Evolutionary conservation across 2,113 vertebrate species (phyloP).

Genomic region (Ameiurus melas): DNA sequence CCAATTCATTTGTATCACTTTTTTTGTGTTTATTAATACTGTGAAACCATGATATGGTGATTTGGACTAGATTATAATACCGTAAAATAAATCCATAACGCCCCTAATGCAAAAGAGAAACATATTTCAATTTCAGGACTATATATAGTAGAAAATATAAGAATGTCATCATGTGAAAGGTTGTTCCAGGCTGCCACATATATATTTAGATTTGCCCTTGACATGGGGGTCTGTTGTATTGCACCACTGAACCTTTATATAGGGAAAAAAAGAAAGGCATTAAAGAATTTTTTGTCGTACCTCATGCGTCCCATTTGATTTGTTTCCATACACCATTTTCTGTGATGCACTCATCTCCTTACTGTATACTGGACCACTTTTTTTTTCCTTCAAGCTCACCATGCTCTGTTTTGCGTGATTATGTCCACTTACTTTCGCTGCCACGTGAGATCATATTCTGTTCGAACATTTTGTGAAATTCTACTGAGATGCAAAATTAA

Average conservation of each 20-base stretch:
- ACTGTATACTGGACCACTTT: no score
- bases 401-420: neutral
- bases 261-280: neutral
- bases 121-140: neutral
- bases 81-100: no score
- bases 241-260: constrained; percentile 6
- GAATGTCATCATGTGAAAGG: neutral
- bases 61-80: neutral
- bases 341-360: neutral
- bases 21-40: neutral
- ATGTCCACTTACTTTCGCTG: neutral
- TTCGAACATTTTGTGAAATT: neutral
- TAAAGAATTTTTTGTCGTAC: constrained; percentile 21
- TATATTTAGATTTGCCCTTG: neutral
- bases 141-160: neutral
- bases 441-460: neutral
- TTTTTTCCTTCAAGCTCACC: neutral
- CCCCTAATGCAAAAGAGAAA: neutral
- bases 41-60: neutral
- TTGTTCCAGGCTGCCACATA: constrained; percentile 3
- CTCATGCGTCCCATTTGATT: constrained; percentile 25
- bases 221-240: neutral
- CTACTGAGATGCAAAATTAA: neutral
- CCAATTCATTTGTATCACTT: neutral
- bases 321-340: constrained; percentile 1